Evolutionary conservation across 2,888 invertebrate genomes (phyloP), one percentile per base, ranked within the genome.

Genomic region (Eremobia ochroleuca): DNA sequence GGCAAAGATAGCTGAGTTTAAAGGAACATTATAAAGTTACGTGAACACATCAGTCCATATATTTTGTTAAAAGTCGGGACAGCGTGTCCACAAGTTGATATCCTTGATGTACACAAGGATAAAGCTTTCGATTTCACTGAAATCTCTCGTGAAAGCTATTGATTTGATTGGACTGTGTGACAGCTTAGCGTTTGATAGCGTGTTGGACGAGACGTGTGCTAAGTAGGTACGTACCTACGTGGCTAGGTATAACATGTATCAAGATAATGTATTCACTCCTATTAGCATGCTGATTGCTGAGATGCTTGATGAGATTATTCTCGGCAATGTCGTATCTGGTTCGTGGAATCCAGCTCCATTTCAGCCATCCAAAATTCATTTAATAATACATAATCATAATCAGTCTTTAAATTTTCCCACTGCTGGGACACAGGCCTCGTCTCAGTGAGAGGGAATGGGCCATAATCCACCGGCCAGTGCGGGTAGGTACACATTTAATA

Each of bases 121-220:
- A 81, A 79, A 65, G 68, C 46, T 69, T 81, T 71, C 62, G 58
- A 70, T 85, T 81, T 69, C 65, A 69, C 34, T 49, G 40, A 37
- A 70, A 70, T 68, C 62, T 34, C 28, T 72, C 28, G 28, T 46
- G 37, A 62, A 72, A 49, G 59, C 34, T 71, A 59, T 65, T 52
- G 76, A 79, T 83, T 78, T 73, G 72, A 74, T 75, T 68, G 69
- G 40, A 43, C 21, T 82, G 64, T 77, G 49, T 46, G 66, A 61
- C 59, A 83, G 68, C 55, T 64, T 58, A 67, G 46, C 49, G 55
- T 21, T 68, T 79, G 68, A 78, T 52, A 83, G 58, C 69, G n/a
- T 79, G 55, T 78, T 69, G 25, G 40, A 34, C 3, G 6, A 11
- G 18, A 64, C 49, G 28, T 37, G 49, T 49, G 52, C n/a, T 31